Conservation (phyloP, 2,888 invertebrate species). For the Eupithecia pulchellata region DNA sequence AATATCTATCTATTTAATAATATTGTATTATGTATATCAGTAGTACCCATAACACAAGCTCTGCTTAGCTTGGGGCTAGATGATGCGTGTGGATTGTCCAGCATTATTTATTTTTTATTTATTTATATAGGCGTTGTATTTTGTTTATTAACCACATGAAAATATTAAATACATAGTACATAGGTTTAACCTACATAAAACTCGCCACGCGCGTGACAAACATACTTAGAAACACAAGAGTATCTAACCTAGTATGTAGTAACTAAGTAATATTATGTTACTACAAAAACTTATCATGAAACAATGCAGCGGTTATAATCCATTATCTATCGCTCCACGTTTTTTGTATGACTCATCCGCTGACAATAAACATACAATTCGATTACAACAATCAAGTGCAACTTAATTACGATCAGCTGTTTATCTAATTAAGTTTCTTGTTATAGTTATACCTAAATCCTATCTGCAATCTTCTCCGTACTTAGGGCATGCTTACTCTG, state of each 20-base stretch:
- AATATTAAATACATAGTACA: not conserved
- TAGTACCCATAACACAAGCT: too few relatives aligned
- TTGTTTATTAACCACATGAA: too few relatives aligned
- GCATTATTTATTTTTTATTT: too few relatives aligned
- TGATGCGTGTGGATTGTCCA: too few relatives aligned
- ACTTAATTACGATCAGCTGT: not conserved
- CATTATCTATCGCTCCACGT: constrained; percentile 22
- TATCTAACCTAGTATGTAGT: constrained; percentile 4
- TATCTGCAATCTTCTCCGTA: not conserved
- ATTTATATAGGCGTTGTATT: too few relatives aligned
- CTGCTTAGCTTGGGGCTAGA: too few relatives aligned
- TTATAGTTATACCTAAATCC: not conserved
- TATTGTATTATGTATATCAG: too few relatives aligned
- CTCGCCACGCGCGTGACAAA: not conserved
- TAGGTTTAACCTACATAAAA: not conserved
- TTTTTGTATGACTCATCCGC: constrained; percentile 21
- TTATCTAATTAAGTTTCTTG: not conserved
- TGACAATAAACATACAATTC: constrained; percentile 6
- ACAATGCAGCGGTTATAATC: constrained; percentile 23
- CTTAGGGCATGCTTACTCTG: not conserved
- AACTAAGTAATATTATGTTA: constrained; percentile 1
- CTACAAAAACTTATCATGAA: constrained; percentile 23
- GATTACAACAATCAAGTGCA: not conserved
- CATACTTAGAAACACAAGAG: not conserved
- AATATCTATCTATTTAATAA: too few relatives aligned